Base-by-base conservation (phyloP, 2,113 vertebrate genomes). In the Cynoglossus semilaevis region DNA sequence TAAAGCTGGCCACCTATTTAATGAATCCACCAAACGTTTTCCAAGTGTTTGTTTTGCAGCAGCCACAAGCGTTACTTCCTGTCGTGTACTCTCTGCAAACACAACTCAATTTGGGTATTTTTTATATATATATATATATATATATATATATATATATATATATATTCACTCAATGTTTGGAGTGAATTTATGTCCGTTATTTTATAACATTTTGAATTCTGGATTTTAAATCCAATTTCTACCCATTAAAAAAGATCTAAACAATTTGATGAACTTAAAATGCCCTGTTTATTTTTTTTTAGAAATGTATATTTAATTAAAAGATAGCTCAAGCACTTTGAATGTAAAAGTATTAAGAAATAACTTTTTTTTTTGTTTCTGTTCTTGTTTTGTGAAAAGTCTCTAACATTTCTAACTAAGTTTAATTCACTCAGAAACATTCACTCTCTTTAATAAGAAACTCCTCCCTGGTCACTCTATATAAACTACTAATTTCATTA, bases 11-110 rank as follows among this genome's bases (percentile, higher is more conserved):
- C 74, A 55, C 72, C 66, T 87, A 83, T 88, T 83, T 79, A 83
- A 83, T 83, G 77, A 80, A 67, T 81, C 77, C 80, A 85, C 83
- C 82, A 88, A 87, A 87, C 51, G 44, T 76, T 76, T 82, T 57
- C 51, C 60, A 67, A 67, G 53, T 67, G 67, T 75, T 76, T 74
- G 55, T 51, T 83, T 58, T 74, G 62, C 68, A 73, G 71, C 70
- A 53, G 61, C 54, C 29, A 17, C 9, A 12, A 38, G 9, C 3
- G 62, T 45, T 41, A 67, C 59, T 58, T 72, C 59, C 43, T 76
- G 38, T 80, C 37, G 80, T 69, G 75, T 67, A 45, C 37, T 15
- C 67, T 80, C 80, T 73, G 43, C 45, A 79, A 70, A 43, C 73
- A 38, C 41, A 73, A 81, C 56, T 29, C 6, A 6, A 29, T 29